Conservation (phyloP, 2,888 invertebrate species). For the Nymphalis c-album region DNA sequence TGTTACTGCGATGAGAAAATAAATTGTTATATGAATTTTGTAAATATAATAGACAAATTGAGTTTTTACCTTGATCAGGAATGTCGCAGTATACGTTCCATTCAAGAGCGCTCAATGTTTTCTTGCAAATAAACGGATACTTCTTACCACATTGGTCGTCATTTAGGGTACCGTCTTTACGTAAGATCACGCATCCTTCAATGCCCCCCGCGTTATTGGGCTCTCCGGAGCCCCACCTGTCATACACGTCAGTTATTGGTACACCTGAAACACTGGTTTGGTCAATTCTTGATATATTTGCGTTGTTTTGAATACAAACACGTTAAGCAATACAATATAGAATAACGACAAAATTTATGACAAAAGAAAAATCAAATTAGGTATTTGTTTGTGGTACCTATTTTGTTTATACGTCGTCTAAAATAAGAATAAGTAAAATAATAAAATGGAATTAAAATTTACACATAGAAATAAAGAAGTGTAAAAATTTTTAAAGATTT, state of each 20-base stretch:
- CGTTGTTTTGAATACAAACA: neutral
- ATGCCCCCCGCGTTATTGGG: constrained; percentile 53
- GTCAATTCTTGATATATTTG: neutral
- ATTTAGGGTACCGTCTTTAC: constrained; percentile 48
- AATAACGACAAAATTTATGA: too few relatives aligned
- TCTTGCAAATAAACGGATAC: constrained; percentile 67
- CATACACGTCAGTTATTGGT: constrained; percentile 54
- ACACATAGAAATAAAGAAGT: too few relatives aligned
- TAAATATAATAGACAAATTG: neutral
- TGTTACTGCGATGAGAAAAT: too few relatives aligned
- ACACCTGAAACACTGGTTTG: constrained; percentile 46
- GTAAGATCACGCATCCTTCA: constrained; percentile 57
- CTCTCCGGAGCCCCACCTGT: constrained; percentile 58
- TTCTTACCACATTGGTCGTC: constrained; percentile 52
- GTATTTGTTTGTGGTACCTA: too few relatives aligned
- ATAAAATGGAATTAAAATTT: too few relatives aligned
- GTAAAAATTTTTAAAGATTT: too few relatives aligned
- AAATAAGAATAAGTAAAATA: too few relatives aligned
- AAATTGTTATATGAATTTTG: too few relatives aligned
- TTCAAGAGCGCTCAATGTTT: constrained; percentile 50
- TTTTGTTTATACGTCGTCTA: too few relatives aligned
- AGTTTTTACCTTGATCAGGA: constrained; percentile 53
- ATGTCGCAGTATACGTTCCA: constrained; percentile 63
- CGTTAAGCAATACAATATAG: too few relatives aligned
- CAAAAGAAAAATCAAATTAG: too few relatives aligned